Evolutionary conservation across 1,140 invertebrate species (phyloP), one percentile per base, ranked within the genome.

Genomic region (Elymnias hypermnestra): DNA sequence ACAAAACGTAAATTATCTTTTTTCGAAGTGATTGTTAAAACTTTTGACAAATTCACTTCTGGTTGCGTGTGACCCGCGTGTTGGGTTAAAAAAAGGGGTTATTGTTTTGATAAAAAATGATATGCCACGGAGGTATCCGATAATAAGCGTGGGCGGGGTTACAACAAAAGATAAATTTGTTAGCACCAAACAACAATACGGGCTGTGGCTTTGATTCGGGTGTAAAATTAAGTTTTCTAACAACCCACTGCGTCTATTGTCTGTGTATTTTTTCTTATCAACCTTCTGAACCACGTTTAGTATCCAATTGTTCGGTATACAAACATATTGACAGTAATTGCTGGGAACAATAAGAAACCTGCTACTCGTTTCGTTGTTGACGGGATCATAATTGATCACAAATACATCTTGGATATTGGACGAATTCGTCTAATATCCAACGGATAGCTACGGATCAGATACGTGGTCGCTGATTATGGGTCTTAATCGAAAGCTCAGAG

Each of bases 31-130:
- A 62, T 66, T 63, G 61, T 75, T 65, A 53, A 23, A 63, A 38
- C 49, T n/a, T 58, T 65, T 68, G 65, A 78, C 66, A 79, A 73
- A 78, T 75, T 71, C 58, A 65, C 51, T 66, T 62, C 40, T 63
- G 54, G 62, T 63, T 52, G 52, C 60, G 63, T 68, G 69, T 63
- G 71, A 78, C 59, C 57, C 40, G 33, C 59, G 25, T 31, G 55
- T 62, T 50, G 48, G 42, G 62, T 64, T 61, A 76, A 72, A 73
- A 78, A 68, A 28, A n/a, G n/a, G n/a, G n/a, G 59, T 77, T 74
- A 82, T 83, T 84, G 77, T 84, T 84, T 84, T 84, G 76, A 81
- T 84, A 82, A 84, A 84, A 84, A 84, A 84, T 83, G 72, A 81
- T 76, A 72, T 60, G 73, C 73, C 74, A 73, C 39, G 57, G 58